Evolutionary conservation across 2,888 invertebrate genomes (phyloP), one percentile per base, ranked within the genome.

Genomic region (Philonicus albiceps): DNA sequence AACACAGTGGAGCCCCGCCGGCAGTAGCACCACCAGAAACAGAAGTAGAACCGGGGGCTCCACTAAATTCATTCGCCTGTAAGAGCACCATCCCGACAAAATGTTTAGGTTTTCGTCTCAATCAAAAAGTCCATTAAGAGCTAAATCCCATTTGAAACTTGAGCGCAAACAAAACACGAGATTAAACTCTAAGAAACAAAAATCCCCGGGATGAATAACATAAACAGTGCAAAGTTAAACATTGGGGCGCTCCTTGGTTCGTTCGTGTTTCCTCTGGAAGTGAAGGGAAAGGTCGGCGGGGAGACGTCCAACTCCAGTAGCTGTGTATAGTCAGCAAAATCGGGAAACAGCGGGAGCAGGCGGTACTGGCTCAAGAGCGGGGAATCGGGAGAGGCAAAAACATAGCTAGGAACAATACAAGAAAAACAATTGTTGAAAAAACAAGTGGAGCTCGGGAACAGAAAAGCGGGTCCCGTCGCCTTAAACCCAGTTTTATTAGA

Each of bases 191-290:
- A 80, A 80, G 80, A 80, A 80, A 80, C 80, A 80, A 80, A 80
- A 80, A 80, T 80, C 49, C 22, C 64, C 80, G 31, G 49, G 80
- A 80, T 80, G 80, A 80, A 80, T 80, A 80, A 80, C 80, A 80
- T 80, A 80, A 80, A 80, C 80, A 80, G 80, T 30, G 80, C 31
- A 80, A 80, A 80, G 80, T 80, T 80, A 80, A 80, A 80, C 80
- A 80, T 19, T 80, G 53, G 31, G 53, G 53, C 31, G n/a, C 30
- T 80, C 53, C 37, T 74, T 27, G 74, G 74, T 7, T 31, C n/a
- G 34, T 31, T 13, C 40, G 40, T 43, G 13, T 3, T 13, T 43
- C 31, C n/a, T 74, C 31, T 34, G 34, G n/a, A 34, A 74, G 4
- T 34, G 74, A 6, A 2, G n/a, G 43, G 37, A 5, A 7, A 27